Percentiles rank a stretch among this genome's conserved stretches.
Evolutionary conservation across 2,888 invertebrate genomes (phyloP).

Genomic region (Rhagonycha fulva): DNA sequence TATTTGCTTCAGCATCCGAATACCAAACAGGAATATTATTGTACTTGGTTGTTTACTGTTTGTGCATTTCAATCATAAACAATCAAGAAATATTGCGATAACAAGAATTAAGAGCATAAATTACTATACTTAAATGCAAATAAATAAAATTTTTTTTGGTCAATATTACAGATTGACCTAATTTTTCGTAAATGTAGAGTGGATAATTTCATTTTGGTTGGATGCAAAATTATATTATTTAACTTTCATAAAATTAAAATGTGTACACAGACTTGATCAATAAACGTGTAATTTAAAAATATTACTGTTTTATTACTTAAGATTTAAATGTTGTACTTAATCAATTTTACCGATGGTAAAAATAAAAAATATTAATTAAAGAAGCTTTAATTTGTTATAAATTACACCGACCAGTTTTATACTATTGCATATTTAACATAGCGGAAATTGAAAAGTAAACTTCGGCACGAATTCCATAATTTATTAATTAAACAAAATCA

Average conservation of each 20-base stretch:
- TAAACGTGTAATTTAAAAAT: neutral
- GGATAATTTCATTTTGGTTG: neutral
- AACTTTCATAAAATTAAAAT: neutral
- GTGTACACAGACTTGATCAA: neutral
- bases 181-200: neutral
- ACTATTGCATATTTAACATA: neutral
- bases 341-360: neutral
- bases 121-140: neutral
- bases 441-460: neutral
- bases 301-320: neutral
- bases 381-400: neutral
- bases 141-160: neutral
- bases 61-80: neutral
- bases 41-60: neutral
- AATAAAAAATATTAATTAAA: neutral
- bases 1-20: neutral
- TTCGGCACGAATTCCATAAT: neutral
- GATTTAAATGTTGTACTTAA: neutral
- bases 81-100: neutral
- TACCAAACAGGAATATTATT: neutral
- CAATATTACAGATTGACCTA: neutral
- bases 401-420: neutral
- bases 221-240: neutral
- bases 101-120: neutral
- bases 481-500: neutral